Evolutionary conservation across 2,888 invertebrate species (phyloP), one percentile per base, ranked within the genome.

Genomic region (Yponomeuta sedellus): DNA sequence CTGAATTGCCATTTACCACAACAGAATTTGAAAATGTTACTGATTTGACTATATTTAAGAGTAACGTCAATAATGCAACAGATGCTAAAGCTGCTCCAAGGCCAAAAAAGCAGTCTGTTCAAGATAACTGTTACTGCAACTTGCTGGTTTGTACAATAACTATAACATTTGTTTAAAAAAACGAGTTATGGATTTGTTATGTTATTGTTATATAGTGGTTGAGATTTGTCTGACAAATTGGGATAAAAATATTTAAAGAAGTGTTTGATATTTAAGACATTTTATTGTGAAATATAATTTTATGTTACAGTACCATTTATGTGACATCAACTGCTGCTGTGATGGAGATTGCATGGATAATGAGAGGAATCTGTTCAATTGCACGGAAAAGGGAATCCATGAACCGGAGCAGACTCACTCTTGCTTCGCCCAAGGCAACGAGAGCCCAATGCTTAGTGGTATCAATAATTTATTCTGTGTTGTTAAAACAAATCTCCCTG

Each of bases 291-390:
- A 58, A 58, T 58, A 58, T n/a, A 52, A 62, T 70, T 56, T 69
- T 67, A 63, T 65, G 64, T 83, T 84, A 10, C 80, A 95, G 94
- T 82, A 83, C 64, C 85, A 90, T 72, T 85, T 89, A 56, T 97
- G 97, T 84, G 96, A 97, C 82, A 92, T 96, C 66, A 95, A 96
- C 80, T 97, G 97, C 77, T 97, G 97, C 77, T 97, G 97, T 81
- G 97, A 97, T 80, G 76, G 74, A 63, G 96, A 97, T 73, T 97
- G 97, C 77, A 85, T 92, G 11, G 81, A 86, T 34, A 84, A 86
- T 65, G 94, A 96, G 72, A 87, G 88, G 67, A 76, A 82, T 67
- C 85, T 93, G 2, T 95, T 97, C 82, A 78, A 85, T 68, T 96
- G 96, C 77, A 75, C 79, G 64, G 80, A 83, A 67, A 67, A 59